These are phyloP conservation scores for Cephalophus harveyi DNA, from an alignment of 2,113 vertebrate genomes.

Conservation along the genomic window DNA sequence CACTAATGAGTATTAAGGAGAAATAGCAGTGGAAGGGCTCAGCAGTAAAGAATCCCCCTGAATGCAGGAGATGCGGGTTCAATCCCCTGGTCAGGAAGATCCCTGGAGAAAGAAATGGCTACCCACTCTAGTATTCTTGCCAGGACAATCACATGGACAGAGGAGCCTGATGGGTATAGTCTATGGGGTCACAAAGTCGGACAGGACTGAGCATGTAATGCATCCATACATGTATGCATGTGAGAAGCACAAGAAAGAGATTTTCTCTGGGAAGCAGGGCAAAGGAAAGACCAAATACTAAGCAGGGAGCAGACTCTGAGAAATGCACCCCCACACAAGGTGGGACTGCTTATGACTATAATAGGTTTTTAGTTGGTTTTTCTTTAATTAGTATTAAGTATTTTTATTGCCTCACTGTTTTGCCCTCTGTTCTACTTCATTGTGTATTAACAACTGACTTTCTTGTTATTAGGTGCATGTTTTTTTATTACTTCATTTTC, in stretches of 20 bases:
- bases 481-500: background rate
- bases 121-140: background rate
- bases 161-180: background rate
- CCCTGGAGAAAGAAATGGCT: background rate
- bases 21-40: background rate
- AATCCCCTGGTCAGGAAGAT: background rate
- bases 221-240: accelerated
- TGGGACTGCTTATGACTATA: background rate
- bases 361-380: background rate
- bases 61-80: background rate
- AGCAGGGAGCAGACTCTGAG: background rate
- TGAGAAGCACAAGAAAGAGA: background rate
- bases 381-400: background rate
- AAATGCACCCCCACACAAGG: background rate
- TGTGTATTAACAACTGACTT: background rate
- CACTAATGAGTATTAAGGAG: no score
- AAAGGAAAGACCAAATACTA: background rate
- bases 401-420: background rate
- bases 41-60: background rate
- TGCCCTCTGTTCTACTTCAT: background rate
- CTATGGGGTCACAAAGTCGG: background rate
- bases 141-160: background rate
- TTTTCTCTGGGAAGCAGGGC: background rate
- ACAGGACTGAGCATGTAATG: background rate
- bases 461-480: background rate